phyloP scores from a whole-genome alignment of 2,888 invertebrate species.

The Ecdyonurus torrentis region DNA sequence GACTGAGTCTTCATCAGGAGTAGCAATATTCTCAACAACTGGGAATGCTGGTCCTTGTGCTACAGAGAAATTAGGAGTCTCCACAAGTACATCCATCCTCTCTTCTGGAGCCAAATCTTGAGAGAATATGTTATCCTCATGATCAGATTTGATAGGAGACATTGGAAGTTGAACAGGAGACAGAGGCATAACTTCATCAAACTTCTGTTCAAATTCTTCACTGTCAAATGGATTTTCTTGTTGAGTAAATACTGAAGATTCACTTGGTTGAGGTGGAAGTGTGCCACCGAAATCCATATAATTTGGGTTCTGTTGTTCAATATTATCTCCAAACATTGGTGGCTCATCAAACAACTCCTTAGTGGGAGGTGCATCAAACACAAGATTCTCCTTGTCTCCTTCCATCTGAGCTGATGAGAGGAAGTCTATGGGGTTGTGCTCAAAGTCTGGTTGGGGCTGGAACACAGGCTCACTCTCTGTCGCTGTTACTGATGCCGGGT shows the following conservation, averaged over 20 bases:
- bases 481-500: background rate
- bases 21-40: background rate
- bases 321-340: background rate
- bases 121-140: too few species aligned
- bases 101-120: background rate
- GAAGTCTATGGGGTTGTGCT: conserved; percentile 1
- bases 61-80: background rate
- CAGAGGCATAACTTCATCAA: background rate
- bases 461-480: too few species aligned
- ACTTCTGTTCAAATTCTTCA: background rate
- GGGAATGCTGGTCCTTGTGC: background rate
- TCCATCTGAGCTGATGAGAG: background rate
- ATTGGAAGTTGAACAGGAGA: too few species aligned
- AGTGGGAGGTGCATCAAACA: background rate
- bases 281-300: background rate
- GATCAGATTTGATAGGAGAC: too few species aligned
- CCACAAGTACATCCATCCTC: background rate
- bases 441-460: background rate
- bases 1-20: background rate
- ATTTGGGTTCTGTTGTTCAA: background rate
- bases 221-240: background rate
- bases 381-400: background rate
- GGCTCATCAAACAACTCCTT: background rate
- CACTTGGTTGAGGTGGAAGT: background rate
- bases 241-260: too few species aligned